These are phyloP conservation scores for Chrysocyon brachyurus DNA, from an alignment of 2,797 vertebrate genomes.

Conservation along the genomic window DNA sequence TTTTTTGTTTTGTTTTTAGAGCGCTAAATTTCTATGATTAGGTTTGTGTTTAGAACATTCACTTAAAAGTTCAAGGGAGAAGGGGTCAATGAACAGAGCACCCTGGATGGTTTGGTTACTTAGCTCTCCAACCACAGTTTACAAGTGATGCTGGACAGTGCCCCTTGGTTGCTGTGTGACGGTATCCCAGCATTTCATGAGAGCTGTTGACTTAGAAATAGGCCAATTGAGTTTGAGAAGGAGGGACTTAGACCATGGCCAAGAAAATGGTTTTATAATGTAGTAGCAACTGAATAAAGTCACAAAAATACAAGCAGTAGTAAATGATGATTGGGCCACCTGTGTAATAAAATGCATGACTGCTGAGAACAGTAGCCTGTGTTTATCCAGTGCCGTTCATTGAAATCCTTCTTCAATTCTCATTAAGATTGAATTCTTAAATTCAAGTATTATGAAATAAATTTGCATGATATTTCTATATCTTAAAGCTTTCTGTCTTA, in stretches of 20 bases:
- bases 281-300: conserved; percentile 33
- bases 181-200: conserved; percentile 51
- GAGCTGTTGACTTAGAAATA: conserved; percentile 7
- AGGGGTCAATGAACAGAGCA: neutral
- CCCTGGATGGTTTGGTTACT: neutral
- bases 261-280: conserved; percentile 44
- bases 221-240: conserved; percentile 19
- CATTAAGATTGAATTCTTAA: neutral
- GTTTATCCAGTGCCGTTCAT: neutral
- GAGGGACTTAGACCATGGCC: neutral
- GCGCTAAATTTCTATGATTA: neutral
- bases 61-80: neutral
- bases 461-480: neutral
- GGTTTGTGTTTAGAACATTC: neutral
- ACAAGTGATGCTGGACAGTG: neutral
- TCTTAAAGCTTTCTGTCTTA: conserved; percentile 61
- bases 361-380: neutral
- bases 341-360: neutral
- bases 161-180: conserved; percentile 25
- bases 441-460: neutral
- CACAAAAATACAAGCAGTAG: neutral
- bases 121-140: neutral
- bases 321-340: neutral
- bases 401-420: neutral
- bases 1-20: neutral